Conservation (phyloP, 2,113 vertebrate species). For the Actenoides lindsayi region DNA sequence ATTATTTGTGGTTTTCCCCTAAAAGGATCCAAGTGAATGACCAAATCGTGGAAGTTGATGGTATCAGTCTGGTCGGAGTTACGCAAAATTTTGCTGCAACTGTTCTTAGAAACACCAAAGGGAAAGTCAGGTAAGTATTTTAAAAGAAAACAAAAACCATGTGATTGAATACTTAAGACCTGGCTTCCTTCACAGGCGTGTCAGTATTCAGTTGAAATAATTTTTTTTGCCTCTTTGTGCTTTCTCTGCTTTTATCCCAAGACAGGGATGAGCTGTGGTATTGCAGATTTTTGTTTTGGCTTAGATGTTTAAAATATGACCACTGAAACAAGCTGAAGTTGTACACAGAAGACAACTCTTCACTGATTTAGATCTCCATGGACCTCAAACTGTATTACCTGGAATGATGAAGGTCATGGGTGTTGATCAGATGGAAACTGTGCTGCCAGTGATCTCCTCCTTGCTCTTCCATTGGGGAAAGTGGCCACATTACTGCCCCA, state of each 20-base stretch:
- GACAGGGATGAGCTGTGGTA: not conserved
- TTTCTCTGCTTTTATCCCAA: not conserved
- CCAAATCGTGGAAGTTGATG: conserved; percentile 98
- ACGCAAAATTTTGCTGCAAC: conserved; percentile 99
- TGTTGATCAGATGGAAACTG: not conserved
- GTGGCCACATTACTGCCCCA: accelerated
- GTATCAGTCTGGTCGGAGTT: conserved; percentile 96
- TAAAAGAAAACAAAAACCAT: not conserved
- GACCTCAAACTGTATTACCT: not conserved
- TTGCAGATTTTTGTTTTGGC: not conserved
- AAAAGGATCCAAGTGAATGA: conserved; percentile 96
- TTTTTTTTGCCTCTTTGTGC: not conserved
- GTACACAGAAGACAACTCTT: not conserved
- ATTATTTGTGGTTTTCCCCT: not conserved
- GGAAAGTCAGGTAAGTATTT: conserved; percentile 88
- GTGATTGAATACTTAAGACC: not conserved
- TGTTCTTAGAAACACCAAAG: conserved; percentile 96
- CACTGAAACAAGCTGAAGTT: not conserved
- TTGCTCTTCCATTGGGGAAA: not conserved
- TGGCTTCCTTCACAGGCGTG: not conserved
- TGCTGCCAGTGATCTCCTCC: not conserved
- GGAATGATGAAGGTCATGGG: not conserved
- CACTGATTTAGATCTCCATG: not conserved
- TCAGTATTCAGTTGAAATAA: not conserved
- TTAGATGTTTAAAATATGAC: not conserved